Conservation (phyloP, 2,888 invertebrate species). For the Agapetus fuscipes region DNA sequence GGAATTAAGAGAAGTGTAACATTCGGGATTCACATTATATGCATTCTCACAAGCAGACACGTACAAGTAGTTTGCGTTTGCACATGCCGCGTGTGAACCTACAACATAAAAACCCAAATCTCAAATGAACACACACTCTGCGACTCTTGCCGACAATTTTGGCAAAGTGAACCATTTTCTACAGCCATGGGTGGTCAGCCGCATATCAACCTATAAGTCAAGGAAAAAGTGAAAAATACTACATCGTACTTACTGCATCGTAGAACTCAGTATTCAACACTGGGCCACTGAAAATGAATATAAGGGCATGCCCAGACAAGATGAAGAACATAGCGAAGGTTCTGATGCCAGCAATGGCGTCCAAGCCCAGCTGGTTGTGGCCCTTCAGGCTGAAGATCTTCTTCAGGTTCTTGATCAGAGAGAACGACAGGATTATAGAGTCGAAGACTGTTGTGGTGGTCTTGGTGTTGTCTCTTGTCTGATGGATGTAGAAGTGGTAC, state of each 20-base stretch:
- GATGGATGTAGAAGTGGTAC: slow-evolving; percentile 36
- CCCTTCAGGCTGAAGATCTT: slow-evolving; percentile 50
- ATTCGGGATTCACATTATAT: too few species aligned
- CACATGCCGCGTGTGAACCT: too few species aligned
- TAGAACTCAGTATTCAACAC: slow-evolving; percentile 55
- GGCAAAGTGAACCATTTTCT: too few species aligned
- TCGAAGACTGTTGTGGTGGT: slow-evolving; percentile 25
- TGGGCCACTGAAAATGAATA: slow-evolving; percentile 59
- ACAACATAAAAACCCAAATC: too few species aligned
- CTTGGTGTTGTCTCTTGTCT: slow-evolving; percentile 27
- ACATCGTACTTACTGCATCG: slow-evolving; percentile 42
- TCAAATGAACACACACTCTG: too few species aligned
- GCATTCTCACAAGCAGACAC: too few species aligned
- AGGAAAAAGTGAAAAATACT: too few species aligned
- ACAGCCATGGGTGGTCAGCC: too few species aligned
- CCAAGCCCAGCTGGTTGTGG: slow-evolving; percentile 49
- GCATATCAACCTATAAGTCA: too few species aligned
- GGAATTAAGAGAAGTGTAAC: too few species aligned
- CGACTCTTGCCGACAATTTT: too few species aligned
- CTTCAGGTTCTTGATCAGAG: slow-evolving; percentile 47
- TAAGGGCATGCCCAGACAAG: slow-evolving; percentile 53
- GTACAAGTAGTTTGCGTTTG: too few species aligned
- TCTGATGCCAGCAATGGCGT: slow-evolving; percentile 57
- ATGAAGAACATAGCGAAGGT: slow-evolving; percentile 59
- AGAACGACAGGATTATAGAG: slow-evolving; percentile 43